Evolutionary conservation across 2,888 invertebrate species (phyloP).

Genomic region (Cremastinae sp.): DNA sequence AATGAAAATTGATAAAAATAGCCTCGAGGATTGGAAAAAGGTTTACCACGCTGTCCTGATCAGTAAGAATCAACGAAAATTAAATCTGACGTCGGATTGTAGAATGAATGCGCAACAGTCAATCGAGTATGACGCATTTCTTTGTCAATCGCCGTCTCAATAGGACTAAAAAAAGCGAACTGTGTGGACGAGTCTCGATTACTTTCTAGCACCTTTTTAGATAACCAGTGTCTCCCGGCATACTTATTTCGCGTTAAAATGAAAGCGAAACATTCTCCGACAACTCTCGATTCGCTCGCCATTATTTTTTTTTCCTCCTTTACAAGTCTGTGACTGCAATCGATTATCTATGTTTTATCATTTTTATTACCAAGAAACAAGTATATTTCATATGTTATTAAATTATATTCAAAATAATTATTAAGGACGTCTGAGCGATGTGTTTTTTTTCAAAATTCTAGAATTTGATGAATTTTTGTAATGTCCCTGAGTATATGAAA

Average conservation of each 20-base stretch:
- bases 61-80: not conserved
- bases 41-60: not conserved
- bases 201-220: constrained; percentile 48
- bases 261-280: constrained; percentile 28
- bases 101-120: not conserved
- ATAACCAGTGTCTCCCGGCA: constrained; percentile 20
- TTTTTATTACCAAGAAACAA: no score
- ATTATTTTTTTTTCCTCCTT: constrained; percentile 4
- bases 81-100: not conserved
- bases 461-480: no score
- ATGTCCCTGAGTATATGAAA: no score
- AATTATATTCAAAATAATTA: no score
- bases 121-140: constrained; percentile 27
- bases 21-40: not conserved
- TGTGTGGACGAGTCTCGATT: constrained; percentile 27
- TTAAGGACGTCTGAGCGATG: no score
- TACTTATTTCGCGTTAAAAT: constrained; percentile 26
- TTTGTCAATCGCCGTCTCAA: constrained; percentile 27
- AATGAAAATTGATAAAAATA: not conserved
- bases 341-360: not conserved
- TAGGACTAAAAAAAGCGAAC: not conserved
- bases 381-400: no score
- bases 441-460: no score
- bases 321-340: constrained; percentile 1
- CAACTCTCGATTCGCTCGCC: constrained; percentile 7